Evolutionary conservation across 1,140 invertebrate genomes (phyloP).

Genomic region (Pissodes strobi): DNA sequence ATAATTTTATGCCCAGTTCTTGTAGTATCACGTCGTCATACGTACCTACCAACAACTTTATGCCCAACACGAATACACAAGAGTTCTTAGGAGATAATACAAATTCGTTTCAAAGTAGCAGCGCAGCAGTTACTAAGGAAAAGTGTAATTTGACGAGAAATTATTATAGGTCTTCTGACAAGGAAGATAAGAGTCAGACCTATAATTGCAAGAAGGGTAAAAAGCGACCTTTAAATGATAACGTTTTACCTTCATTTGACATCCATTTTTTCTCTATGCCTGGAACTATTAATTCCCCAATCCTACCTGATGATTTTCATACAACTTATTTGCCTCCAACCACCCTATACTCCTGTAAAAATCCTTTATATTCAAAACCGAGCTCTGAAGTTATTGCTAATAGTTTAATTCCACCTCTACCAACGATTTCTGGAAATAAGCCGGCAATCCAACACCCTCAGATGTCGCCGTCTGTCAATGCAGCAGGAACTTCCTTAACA

Average conservation of each 20-base stretch:
- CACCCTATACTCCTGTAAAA: constrained; percentile 51
- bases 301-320: constrained; percentile 54
- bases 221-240: constrained; percentile 38
- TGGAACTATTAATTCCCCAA: constrained; percentile 53
- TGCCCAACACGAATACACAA: constrained; percentile 39
- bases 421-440: constrained; percentile 36
- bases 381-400: constrained; percentile 32
- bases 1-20: constrained; percentile 43
- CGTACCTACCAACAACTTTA: constrained; percentile 44
- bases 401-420: constrained; percentile 42
- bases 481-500: constrained; percentile 62
- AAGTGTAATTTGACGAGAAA: constrained; percentile 24
- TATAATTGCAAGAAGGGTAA: constrained; percentile 34
- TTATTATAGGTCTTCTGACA: constrained; percentile 16
- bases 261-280: constrained; percentile 53
- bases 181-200: constrained; percentile 32
- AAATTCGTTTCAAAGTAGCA: constrained; percentile 32
- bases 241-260: constrained; percentile 48
- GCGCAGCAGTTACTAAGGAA: constrained; percentile 20
- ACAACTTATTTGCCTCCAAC: constrained; percentile 49
- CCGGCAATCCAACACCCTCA: constrained; percentile 47
- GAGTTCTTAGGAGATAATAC: constrained; percentile 38
- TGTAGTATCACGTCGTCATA: constrained; percentile 45
- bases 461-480: constrained; percentile 47
- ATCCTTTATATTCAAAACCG: constrained; percentile 49